Conservation (phyloP, 2,888 invertebrate genomes). For the Lochmaea capreae region DNA sequence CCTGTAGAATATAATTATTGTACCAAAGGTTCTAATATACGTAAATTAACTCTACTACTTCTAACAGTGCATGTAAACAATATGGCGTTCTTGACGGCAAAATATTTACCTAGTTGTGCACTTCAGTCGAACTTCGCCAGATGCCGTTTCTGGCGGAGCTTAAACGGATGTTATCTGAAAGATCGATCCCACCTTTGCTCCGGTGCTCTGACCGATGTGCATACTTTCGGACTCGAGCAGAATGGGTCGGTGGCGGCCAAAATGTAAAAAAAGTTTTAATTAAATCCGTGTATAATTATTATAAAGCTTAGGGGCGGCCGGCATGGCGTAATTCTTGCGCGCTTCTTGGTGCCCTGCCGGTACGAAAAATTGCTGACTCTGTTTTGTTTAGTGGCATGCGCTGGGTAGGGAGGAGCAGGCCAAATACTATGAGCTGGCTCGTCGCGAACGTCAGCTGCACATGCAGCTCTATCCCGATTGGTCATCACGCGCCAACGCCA, state of each 20-base stretch:
- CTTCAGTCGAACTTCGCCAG: constrained; percentile 14
- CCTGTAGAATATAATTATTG: background rate
- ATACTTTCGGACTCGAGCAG: constrained; percentile 54
- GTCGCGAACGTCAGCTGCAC: constrained; percentile 99
- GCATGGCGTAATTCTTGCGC: constrained; percentile 53
- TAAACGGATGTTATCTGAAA: constrained; percentile 41
- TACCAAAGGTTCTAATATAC: constrained; percentile 7
- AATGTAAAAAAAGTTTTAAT: constrained; percentile 13
- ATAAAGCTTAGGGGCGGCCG: constrained; percentile 46
- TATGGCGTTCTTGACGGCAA: constrained; percentile 12
- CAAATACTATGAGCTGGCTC: constrained; percentile 99
- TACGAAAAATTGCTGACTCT: constrained; percentile 58
- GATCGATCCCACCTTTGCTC: constrained; percentile 45
- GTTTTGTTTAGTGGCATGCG: constrained; percentile 93
- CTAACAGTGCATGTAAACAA: constrained; percentile 30
- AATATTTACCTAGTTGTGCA: constrained; percentile 11
- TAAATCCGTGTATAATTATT: constrained; percentile 4
- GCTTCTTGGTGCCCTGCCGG: constrained; percentile 69
- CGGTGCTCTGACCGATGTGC: constrained; percentile 51
- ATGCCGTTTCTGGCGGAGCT: constrained; percentile 17
- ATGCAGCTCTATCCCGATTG: constrained; percentile 99
- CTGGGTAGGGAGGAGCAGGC: constrained; percentile 99
- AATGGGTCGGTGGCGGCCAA: constrained; percentile 58
- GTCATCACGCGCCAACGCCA: constrained; percentile 99
- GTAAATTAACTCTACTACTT: constrained; percentile 9